Evolutionary conservation across 2,113 vertebrate genomes (phyloP).

Genomic region (Fulmarus glacialis): DNA sequence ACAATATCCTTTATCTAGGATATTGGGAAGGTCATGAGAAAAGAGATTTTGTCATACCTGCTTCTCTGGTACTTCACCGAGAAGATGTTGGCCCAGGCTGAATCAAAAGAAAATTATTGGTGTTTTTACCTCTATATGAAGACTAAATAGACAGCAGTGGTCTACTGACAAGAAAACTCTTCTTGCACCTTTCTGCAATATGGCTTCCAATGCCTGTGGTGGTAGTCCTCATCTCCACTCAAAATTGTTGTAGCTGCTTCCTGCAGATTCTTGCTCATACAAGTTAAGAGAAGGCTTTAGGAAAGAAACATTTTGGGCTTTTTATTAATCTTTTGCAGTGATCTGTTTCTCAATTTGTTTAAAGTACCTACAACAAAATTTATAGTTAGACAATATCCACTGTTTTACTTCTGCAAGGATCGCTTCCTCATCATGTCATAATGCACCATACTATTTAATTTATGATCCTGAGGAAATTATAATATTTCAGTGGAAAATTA

Average conservation of each 20-base stretch:
- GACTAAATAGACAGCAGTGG: not conserved
- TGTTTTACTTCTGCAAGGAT: not conserved
- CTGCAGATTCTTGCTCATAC: not conserved
- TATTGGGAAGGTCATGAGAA: not conserved
- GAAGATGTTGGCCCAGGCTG: not conserved
- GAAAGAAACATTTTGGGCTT: not conserved
- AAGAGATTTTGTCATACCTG: not conserved
- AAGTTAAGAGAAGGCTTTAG: not conserved
- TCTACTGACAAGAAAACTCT: not conserved
- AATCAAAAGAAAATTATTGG: not conserved
- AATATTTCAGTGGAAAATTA: not conserved
- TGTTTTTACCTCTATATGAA: not conserved
- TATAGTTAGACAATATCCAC: not conserved
- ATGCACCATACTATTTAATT: not conserved
- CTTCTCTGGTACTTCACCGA: not conserved
- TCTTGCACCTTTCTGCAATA: not conserved
- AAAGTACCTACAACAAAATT: not conserved
- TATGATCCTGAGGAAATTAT: not conserved
- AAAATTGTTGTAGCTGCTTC: not conserved
- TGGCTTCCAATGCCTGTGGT: not conserved
- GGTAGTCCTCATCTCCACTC: not conserved
- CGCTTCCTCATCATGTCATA: not conserved
- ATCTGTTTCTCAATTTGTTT: not conserved
- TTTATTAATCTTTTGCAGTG: not conserved
- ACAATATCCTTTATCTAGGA: not conserved